A percentile compares a stretch with the other conserved stretches of the same genome.
Evolutionary conservation across 1,140 invertebrate genomes (phyloP).

Genomic region (Heliconius congener): DNA sequence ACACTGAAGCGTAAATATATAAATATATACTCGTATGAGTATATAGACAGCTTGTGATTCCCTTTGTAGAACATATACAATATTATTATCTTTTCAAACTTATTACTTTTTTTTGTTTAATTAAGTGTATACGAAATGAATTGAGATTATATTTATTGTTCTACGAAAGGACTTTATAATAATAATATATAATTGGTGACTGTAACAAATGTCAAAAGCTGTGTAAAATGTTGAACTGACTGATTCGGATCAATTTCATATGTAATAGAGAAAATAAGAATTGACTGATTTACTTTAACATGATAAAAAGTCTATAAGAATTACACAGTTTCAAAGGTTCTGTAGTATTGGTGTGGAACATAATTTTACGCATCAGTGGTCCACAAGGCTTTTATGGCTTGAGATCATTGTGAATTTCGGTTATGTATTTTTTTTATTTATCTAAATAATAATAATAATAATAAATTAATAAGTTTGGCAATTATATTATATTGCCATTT

Average conservation of each 20-base stretch:
- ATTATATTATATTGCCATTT: too few relatives aligned
- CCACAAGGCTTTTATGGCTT: slow-evolving; percentile 13
- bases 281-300: too few relatives aligned
- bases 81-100: too few relatives aligned
- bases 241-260: background rate
- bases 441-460: too few relatives aligned
- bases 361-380: slow-evolving; percentile 12
- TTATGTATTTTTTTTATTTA: too few relatives aligned
- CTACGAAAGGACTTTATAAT: background rate
- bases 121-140: too few relatives aligned
- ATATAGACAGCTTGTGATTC: background rate
- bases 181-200: too few relatives aligned
- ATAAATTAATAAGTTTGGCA: too few relatives aligned
- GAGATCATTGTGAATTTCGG: background rate
- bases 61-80: too few relatives aligned
- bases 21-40: background rate
- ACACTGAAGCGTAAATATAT: slow-evolving; percentile 20
- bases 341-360: background rate
- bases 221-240: background rate
- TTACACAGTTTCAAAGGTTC: background rate
- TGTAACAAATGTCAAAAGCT: background rate
- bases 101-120: too few relatives aligned
- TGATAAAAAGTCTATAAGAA: too few relatives aligned
- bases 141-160: background rate
- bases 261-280: too few relatives aligned